Evolutionary conservation across 2,797 vertebrate species (phyloP).

Genomic region (Poecilia wingei): DNA sequence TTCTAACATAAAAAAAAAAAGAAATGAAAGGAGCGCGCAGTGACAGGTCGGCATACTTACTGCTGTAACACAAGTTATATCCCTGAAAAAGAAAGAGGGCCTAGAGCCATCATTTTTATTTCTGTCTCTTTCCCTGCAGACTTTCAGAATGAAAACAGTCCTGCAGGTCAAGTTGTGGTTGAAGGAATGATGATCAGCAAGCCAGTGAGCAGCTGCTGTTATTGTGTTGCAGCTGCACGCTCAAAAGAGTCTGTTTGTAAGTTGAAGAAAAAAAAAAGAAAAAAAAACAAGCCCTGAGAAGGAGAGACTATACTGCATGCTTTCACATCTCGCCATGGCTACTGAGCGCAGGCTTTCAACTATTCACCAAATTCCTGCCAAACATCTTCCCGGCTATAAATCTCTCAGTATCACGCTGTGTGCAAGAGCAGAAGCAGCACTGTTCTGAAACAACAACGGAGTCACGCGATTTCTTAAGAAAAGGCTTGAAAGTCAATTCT

Average conservation of each 20-base stretch:
- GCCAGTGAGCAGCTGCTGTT: conserved; percentile 44
- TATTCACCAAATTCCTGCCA: conserved; percentile 35
- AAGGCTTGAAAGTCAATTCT: conserved; percentile 6
- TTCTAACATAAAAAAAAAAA: neutral
- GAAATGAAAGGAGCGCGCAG: neutral
- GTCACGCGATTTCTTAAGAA: neutral
- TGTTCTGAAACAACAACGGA: neutral
- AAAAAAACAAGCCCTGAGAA: conserved; percentile 38
- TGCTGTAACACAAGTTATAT: conserved; percentile 1
- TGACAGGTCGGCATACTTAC: neutral
- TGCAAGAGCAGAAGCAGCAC: neutral
- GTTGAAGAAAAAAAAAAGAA: conserved; percentile 42
- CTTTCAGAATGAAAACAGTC: conserved; percentile 12
- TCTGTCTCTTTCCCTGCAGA: conserved; percentile 25
- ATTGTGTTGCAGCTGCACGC: conserved; percentile 62
- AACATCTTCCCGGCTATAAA: conserved; percentile 4
- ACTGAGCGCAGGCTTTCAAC: conserved; percentile 37
- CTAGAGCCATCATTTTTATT: neutral
- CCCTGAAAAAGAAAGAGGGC: conserved; percentile 9
- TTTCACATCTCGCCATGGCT: conserved; percentile 52
- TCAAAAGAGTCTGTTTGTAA: conserved; percentile 65
- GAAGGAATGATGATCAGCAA: conserved; percentile 38
- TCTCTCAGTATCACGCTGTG: conserved; percentile 1
- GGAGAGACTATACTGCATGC: conserved; percentile 31
- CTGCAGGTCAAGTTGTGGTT: conserved; percentile 32